These are phyloP conservation scores for Podilymbus podiceps DNA, from an alignment of 2,113 vertebrate species.

Conservation along the genomic window DNA sequence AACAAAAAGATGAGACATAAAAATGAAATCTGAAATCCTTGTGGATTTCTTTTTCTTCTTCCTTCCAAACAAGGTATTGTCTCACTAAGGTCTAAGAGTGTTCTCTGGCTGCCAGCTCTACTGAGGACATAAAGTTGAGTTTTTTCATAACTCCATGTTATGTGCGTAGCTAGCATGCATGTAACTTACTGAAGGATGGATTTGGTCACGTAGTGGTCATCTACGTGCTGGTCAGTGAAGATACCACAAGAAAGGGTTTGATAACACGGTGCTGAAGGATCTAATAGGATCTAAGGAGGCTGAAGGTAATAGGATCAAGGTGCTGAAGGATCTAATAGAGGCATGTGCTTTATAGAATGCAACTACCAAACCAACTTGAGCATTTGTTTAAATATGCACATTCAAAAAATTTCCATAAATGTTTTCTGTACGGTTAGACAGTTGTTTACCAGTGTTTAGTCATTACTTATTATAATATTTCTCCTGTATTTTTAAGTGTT, in stretches of 20 bases:
- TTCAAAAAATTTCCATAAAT: background rate
- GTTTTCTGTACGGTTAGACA: background rate
- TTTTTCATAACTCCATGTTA: background rate
- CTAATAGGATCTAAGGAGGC: accelerated
- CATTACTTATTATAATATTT: background rate
- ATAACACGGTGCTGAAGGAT: background rate
- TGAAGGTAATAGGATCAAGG: too few relatives aligned
- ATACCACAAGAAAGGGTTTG: background rate
- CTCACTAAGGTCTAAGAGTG: background rate
- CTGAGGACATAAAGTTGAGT: background rate
- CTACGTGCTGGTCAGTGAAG: background rate
- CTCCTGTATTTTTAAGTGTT: background rate
- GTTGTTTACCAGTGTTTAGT: background rate
- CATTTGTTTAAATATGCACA: background rate
- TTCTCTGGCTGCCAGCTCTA: background rate
- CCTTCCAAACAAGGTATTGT: background rate
- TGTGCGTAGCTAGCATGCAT: background rate
- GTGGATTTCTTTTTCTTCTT: background rate
- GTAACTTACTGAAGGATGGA: background rate
- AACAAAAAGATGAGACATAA: background rate
- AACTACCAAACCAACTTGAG: background rate
- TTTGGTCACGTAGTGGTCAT: accelerated
- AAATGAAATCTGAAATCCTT: background rate
- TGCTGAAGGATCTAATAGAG: background rate
- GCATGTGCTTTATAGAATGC: background rate